These are phyloP conservation scores for Therioaphis trifolii DNA, from an alignment of 2,888 invertebrate genomes.

Conservation along the genomic window DNA sequence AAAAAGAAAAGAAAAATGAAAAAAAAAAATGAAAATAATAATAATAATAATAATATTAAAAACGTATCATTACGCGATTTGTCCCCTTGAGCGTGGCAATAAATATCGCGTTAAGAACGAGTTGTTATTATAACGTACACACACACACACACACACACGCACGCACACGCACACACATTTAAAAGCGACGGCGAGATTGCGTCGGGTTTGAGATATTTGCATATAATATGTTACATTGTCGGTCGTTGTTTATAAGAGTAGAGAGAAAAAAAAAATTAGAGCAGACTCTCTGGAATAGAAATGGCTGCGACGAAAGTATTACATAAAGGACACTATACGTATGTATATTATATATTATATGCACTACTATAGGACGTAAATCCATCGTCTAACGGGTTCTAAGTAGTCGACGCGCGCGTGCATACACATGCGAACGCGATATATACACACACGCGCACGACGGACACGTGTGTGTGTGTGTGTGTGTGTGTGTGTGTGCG, in stretches of 20 bases:
- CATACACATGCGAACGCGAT: neutral
- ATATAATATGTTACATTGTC: conserved; percentile 25
- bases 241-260: neutral
- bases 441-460: neutral
- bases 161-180: no score
- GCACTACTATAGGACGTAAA: neutral
- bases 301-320: conserved; percentile 16
- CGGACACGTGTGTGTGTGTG: no score
- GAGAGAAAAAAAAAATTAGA: conserved; percentile 13
- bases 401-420: neutral
- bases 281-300: conserved; percentile 17
- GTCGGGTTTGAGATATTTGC: conserved; percentile 33
- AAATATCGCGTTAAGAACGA: conserved; percentile 18
- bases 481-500: no score
- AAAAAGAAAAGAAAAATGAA: no score
- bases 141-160: no score
- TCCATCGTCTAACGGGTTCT: conserved; percentile 10
- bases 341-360: no score
- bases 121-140: no score
- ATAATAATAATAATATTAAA: neutral
- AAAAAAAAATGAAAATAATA: neutral
- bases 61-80: conserved; percentile 28
- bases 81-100: conserved; percentile 17
- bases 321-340: conserved; percentile 34
- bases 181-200: conserved; percentile 11